Evolutionary conservation across 2,888 invertebrate genomes (phyloP), one percentile per base, ranked within the genome.

Genomic region (Polydrusus pterygomalis): DNA sequence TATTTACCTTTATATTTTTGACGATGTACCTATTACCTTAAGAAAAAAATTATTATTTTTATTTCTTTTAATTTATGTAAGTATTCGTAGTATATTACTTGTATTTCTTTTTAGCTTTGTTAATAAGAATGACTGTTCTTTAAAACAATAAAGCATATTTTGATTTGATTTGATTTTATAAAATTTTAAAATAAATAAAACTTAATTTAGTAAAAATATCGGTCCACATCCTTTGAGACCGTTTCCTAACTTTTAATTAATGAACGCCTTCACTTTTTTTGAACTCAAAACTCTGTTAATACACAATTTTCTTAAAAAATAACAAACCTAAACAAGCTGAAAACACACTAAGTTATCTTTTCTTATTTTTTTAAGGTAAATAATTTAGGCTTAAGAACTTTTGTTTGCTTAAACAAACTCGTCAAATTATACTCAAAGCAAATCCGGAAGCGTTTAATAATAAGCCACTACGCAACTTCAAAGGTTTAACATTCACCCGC

Each of bases 371-470:
- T 47, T 9, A 17, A 9, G 17, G 17, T 47, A 17, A 47, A 54
- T 54, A 54, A 54, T 54, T 54, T 54, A 7, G 30, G n/a, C 6
- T 13, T 9, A 51, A 18, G 11, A 25, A 51, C 30, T 30, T 54
- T 54, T 54, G 54, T 25, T 25, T 25, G 1, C 30, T 7, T 30
- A 38, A 38, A 60, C 18, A 38, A 60, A 60, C 56, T 34, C 15
- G 9, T 56, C 38, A 34, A 60, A 38, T 38, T 60, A 38, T 38
- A 38, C 38, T 17, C 18, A 60, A 30, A 38, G 17, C 17, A 18
- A 60, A 60, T 38, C 38, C 38, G 58, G 58, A 60, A 60, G 38
- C 38, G 38, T 38, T 17, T 38, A 60, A 60, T 38, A 60, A 60
- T 38, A 38, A 60, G 38, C 58, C 58, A 38, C 38, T 40, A 18